Conservation (phyloP, 2,797 vertebrate genomes). For the Gambusia yucatana region DNA sequence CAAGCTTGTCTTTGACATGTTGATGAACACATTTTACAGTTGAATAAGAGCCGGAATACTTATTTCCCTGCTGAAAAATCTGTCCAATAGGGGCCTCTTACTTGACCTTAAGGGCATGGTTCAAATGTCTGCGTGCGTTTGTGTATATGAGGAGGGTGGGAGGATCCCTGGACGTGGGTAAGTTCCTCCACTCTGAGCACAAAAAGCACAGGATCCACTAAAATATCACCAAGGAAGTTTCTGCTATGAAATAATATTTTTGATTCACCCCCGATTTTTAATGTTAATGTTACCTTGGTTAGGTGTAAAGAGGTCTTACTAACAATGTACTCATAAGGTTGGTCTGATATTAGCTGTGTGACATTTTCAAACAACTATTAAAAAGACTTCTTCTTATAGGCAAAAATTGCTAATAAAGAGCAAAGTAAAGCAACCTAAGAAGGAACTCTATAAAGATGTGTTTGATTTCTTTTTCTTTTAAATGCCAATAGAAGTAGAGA, state of each 20-base stretch:
- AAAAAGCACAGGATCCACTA: neutral
- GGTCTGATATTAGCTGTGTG: neutral
- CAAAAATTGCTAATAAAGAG: neutral
- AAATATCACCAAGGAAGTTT: neutral
- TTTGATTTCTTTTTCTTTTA: neutral
- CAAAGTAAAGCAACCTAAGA: neutral
- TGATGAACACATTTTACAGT: neutral
- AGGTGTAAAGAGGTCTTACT: neutral
- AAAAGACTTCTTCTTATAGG: neutral
- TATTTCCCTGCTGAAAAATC: neutral
- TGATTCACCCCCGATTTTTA: neutral
- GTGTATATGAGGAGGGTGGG: neutral
- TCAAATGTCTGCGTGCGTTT: neutral
- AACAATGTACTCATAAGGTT: neutral
- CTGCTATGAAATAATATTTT: neutral
- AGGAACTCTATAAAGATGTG: neutral
- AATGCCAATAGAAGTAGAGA: neutral
- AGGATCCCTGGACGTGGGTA: neutral
- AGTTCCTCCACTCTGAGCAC: neutral
- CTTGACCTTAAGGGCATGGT: neutral
- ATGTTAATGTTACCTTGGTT: neutral
- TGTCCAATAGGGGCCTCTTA: neutral
- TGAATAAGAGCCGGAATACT: neutral
- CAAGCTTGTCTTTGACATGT: neutral
- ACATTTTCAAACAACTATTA: neutral